Conservation (phyloP, 2,888 invertebrate genomes). For the Drosophila siamana region DNA sequence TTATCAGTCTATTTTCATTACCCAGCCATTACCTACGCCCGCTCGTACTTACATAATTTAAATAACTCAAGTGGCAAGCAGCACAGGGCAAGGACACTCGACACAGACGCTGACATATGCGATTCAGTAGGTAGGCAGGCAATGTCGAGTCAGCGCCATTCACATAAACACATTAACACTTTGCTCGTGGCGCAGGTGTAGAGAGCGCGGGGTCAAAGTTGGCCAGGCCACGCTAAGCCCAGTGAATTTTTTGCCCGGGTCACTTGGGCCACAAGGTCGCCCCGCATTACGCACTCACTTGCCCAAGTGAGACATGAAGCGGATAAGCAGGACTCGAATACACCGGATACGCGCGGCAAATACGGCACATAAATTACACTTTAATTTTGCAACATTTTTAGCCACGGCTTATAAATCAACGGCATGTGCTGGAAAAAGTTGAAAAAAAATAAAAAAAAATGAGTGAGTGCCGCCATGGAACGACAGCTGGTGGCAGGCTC, state of each 20-base stretch:
- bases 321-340: constrained; percentile 66
- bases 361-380: constrained; percentile 83
- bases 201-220: constrained; percentile 58
- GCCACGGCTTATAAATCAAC: constrained; percentile 84
- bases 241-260: constrained; percentile 44
- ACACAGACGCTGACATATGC: constrained; percentile 49
- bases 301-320: constrained; percentile 55
- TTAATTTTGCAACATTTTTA: constrained; percentile 83
- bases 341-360: constrained; percentile 50
- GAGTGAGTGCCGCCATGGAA: constrained; percentile 48
- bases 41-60: constrained; percentile 71
- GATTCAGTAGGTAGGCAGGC: constrained; percentile 33
- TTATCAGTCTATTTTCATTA: constrained; percentile 70
- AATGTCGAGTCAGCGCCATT: constrained; percentile 51
- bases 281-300: constrained; percentile 73
- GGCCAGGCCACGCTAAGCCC: constrained; percentile 70
- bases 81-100: constrained; percentile 66
- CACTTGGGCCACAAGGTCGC: constrained; percentile 61
- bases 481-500: constrained; percentile 54
- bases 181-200: constrained; percentile 58
- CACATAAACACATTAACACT: constrained; percentile 78
- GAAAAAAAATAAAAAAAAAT: constrained; percentile 37
- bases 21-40: constrained; percentile 21
- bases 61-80: constrained; percentile 77
- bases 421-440: constrained; percentile 39